Conservation (phyloP, 1,140 invertebrate genomes). For the Drosophila pachea region DNA sequence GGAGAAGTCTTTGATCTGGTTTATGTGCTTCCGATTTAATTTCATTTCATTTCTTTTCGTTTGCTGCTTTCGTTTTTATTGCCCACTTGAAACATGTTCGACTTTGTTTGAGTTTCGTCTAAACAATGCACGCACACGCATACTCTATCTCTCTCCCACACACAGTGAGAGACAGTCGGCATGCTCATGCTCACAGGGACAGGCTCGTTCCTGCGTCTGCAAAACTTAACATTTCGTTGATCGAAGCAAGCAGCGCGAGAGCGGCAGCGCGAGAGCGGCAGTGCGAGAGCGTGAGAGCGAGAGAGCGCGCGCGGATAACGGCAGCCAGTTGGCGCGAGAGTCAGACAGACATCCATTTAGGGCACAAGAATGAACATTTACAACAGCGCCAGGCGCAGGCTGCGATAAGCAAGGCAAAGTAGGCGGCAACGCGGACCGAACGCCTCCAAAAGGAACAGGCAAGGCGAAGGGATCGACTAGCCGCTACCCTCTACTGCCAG, state of each 20-base stretch:
- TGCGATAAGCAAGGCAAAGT: slow-evolving; percentile 44
- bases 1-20: slow-evolving; percentile 61
- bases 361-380: slow-evolving; percentile 31
- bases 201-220: neutral
- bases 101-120: slow-evolving; percentile 37
- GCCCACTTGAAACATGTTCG: slow-evolving; percentile 59
- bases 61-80: slow-evolving; percentile 66
- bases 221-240: slow-evolving; percentile 12
- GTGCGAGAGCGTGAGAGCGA: neutral
- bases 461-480: neutral
- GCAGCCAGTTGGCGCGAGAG: neutral
- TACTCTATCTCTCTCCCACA: neutral
- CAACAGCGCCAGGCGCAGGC: slow-evolving; percentile 43
- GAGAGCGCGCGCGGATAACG: neutral
- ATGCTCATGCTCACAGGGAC: neutral
- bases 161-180: neutral
- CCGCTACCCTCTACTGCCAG: slow-evolving; percentile 6
- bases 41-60: slow-evolving; percentile 37
- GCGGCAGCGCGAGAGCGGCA: neutral
- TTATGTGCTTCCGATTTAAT: slow-evolving; percentile 65
- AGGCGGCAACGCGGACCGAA: slow-evolving; percentile 43
- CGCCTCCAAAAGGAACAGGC: slow-evolving; percentile 12
- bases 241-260: neutral
- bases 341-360: slow-evolving; percentile 47
- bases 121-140: slow-evolving; percentile 39